Percentiles rank a stretch among this genome's conserved stretches.
Evolutionary conservation across 2,113 vertebrate genomes (phyloP).

Genomic region (Alouatta palliata): DNA sequence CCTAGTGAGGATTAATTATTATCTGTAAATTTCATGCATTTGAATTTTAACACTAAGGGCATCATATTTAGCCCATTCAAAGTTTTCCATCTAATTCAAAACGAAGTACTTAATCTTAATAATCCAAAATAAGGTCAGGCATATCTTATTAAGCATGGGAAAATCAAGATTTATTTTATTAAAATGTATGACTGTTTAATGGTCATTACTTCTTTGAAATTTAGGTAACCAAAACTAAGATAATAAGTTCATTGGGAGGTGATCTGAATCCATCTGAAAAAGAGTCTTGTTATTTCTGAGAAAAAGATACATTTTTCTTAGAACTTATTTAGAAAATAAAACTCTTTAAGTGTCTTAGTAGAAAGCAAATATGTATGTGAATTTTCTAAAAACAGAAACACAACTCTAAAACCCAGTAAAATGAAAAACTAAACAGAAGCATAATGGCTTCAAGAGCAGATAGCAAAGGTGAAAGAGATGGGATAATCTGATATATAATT

Average conservation of each 20-base stretch:
- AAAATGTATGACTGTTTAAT: background rate
- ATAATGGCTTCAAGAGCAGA: background rate
- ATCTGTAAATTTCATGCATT: background rate
- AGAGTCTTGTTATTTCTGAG: background rate
- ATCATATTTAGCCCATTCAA: background rate
- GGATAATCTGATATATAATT: background rate
- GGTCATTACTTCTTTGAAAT: background rate
- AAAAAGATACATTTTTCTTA: background rate
- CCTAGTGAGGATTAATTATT: background rate
- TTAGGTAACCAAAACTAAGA: background rate
- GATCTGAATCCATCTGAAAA: background rate
- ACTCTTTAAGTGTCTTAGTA: background rate
- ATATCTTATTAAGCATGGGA: slow-evolving; percentile 4
- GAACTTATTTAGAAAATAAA: slow-evolving; percentile 27
- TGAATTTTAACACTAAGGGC: background rate
- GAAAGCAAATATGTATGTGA: background rate
- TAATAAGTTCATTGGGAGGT: background rate
- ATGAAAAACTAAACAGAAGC: background rate
- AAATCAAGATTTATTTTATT: slow-evolving; percentile 8
- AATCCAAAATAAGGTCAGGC: background rate
- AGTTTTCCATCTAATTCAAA: background rate
- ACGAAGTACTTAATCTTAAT: background rate
- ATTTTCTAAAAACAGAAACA: background rate
- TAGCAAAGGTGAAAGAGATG: background rate
- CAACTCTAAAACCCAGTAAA: background rate